Percentiles rank a stretch among this genome's conserved stretches.
phyloP scores from a whole-genome alignment of 2,888 invertebrate species.

The Epinotia nisella region DNA sequence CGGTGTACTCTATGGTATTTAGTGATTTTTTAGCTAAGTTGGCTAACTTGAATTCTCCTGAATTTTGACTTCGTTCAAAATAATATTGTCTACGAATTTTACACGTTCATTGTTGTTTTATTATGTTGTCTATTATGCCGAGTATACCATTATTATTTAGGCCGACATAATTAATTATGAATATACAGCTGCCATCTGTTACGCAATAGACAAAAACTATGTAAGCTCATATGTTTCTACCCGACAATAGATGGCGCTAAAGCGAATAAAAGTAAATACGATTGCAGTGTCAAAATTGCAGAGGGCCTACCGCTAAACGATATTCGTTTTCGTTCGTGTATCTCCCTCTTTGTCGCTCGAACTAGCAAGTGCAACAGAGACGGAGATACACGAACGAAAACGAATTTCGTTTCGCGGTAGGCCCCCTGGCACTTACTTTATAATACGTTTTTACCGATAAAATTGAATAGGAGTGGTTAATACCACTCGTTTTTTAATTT shows the following conservation, averaged over 20 bases:
- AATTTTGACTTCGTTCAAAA: neutral
- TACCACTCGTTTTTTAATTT: too few species aligned
- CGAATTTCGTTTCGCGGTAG: too few species aligned
- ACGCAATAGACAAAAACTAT: neutral
- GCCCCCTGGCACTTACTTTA: too few species aligned
- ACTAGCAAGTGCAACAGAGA: too few species aligned
- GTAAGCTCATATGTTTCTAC: neutral
- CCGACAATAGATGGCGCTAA: constrained; percentile 22
- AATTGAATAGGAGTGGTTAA: too few species aligned
- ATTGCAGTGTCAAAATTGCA: too few species aligned
- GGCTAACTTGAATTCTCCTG: neutral
- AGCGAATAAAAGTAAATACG: too few species aligned
- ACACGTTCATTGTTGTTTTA: neutral
- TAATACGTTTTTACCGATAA: too few species aligned
- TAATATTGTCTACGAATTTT: neutral
- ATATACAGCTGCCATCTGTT: constrained; percentile 9
- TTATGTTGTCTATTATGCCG: neutral
- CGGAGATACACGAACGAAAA: too few species aligned
- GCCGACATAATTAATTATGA: neutral
- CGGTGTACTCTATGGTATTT: neutral
- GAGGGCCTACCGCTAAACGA: too few species aligned
- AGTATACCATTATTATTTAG: neutral
- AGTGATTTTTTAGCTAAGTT: neutral
- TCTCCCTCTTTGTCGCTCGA: too few species aligned
- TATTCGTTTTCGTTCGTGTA: too few species aligned